Base-by-base conservation (phyloP, 2,888 invertebrate genomes). In the Eristalis arbustorum region DNA sequence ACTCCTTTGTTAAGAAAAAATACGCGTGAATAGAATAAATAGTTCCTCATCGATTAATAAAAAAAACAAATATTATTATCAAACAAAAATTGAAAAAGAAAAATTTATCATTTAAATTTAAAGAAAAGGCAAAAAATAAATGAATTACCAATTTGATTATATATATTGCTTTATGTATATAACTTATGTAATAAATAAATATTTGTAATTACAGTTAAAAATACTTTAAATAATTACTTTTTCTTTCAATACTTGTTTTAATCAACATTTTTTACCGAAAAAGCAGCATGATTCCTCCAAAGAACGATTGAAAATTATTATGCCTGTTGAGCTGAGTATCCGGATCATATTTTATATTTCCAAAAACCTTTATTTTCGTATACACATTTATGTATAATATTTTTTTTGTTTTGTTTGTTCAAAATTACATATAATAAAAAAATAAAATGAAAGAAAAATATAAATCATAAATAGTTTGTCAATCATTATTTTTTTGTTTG, bases 221-320 rank as follows among this genome's bases (percentile, higher is more conserved):
- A 83, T 87, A 87, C 87, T 87, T 84, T 81, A 89, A 90, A 90
- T 90, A 90, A 90, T 90, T 90, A 90, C 90, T 90, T 90, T 90
- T 89, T 89, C 89, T 90, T 89, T 89, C 90, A 89, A 90, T 89
- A 90, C 89, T 90, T 90, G 89, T 89, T 90, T 89, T 90, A 90
- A 90, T 90, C 89, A 90, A 90, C 89, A 89, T 89, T 91, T 91
- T 96, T 96, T 96, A 96, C 97, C 98, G 96, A 95, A 98, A 98
- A 92, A 98, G 96, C 92, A 98, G 95, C 95, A 98, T 96, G 93
- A 98, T 95, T 93, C 97, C 96, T 94, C 96, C 96, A 94, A 96
- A 96, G 95, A 98, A 98, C 92, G 96, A 96, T 94, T 97, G 96
- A 95, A 98, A 98, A 95, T 98, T 98, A 95, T 98, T 98, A 95